phyloP scores from a whole-genome alignment of 2,113 vertebrate genomes.

The Rhinogobius similis region DNA sequence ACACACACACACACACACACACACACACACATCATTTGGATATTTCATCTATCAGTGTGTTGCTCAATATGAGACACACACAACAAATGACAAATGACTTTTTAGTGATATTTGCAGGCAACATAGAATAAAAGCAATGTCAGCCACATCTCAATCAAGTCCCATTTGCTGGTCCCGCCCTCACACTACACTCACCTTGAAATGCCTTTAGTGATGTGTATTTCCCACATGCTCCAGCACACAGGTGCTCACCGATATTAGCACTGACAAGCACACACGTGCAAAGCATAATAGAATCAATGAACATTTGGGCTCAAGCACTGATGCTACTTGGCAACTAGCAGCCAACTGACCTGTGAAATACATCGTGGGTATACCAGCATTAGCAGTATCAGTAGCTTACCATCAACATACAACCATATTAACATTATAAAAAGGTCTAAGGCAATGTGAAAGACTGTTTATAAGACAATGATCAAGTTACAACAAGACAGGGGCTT shows the following conservation, averaged over 20 bases:
- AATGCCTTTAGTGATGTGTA: conserved; percentile 14
- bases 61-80: background rate
- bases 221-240: conserved; percentile 4
- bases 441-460: background rate
- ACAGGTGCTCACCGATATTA: conserved; percentile 8
- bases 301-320: background rate
- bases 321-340: background rate
- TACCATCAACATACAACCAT: background rate
- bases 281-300: background rate
- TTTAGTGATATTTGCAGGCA: background rate
- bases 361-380: background rate
- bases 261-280: background rate
- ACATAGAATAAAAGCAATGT: background rate
- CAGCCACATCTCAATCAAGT: conserved; percentile 23
- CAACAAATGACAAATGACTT: background rate
- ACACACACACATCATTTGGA: background rate
- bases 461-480: background rate
- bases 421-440: too few relatives aligned
- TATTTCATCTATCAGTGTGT: background rate
- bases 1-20: conserved; percentile 1
- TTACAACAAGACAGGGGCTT: too few relatives aligned
- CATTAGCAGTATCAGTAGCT: background rate
- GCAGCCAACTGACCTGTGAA: background rate
- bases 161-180: conserved; percentile 4
- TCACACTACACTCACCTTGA: conserved; percentile 41